These are phyloP conservation scores for Apis laboriosa DNA, from an alignment of 1,140 invertebrate genomes.

Conservation along the genomic window DNA sequence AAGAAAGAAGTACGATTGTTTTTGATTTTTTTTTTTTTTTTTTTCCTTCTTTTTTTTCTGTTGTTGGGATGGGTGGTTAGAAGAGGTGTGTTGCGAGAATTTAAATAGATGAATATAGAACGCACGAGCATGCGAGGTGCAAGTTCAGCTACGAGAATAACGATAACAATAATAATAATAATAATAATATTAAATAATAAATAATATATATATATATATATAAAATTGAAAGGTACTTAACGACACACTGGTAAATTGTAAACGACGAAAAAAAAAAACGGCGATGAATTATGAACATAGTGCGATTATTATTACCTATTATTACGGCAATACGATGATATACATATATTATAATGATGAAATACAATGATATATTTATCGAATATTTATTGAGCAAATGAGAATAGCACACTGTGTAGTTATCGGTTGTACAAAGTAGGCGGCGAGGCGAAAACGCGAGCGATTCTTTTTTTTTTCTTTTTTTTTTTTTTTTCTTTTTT, in stretches of 20 bases:
- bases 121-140: conserved; percentile 32
- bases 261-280: conserved; percentile 42
- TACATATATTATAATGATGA: conserved; percentile 67
- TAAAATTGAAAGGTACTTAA: conserved; percentile 41
- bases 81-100: background rate
- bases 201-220: conserved; percentile 14
- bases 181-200: conserved; percentile 45
- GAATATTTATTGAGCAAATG: conserved; percentile 79
- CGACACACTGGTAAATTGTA: conserved; percentile 33
- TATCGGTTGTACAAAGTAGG: conserved; percentile 75
- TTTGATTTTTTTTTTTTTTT: background rate
- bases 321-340: conserved; percentile 64
- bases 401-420: conserved; percentile 71
- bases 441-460: conserved; percentile 46
- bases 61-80: background rate
- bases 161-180: conserved; percentile 45
- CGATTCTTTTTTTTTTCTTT: conserved; percentile 19
- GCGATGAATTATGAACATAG: conserved; percentile 53
- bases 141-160: conserved; percentile 44
- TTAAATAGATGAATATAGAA: background rate
- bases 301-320: conserved; percentile 66
- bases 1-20: background rate
- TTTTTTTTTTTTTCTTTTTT: conserved; percentile 4
- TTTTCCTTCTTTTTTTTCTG: background rate
- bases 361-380: conserved; percentile 79